These are phyloP conservation scores for Vicugna pacos DNA, from an alignment of 2,113 vertebrate genomes.

Conservation along the genomic window DNA sequence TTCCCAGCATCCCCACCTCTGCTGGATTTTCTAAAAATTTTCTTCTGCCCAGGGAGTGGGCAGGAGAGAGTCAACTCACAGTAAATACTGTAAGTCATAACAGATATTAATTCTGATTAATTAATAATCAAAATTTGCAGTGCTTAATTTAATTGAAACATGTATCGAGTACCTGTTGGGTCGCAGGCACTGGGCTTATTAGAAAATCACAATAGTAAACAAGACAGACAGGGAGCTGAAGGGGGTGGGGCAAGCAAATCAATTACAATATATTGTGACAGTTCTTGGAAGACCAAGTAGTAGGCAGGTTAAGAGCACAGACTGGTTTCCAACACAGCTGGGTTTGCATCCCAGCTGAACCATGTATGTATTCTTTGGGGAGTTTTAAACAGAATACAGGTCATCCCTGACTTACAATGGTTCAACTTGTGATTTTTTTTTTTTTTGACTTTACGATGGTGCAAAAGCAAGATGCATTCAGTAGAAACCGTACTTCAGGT, in stretches of 20 bases:
- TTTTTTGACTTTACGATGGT: background rate
- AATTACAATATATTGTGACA: background rate
- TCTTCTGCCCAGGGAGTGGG: background rate
- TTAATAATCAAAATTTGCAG: background rate
- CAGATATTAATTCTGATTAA: background rate
- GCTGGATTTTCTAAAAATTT: background rate
- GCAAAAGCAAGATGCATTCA: background rate
- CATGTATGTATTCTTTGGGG: fast-evolving
- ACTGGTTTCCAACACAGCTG: background rate
- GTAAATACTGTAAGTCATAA: background rate
- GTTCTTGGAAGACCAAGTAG: background rate
- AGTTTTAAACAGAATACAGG: background rate
- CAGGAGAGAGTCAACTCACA: background rate
- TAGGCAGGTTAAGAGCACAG: background rate
- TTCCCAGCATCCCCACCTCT: background rate
- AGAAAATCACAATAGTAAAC: background rate
- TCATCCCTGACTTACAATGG: background rate
- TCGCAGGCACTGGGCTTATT: background rate
- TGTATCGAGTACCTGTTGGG: background rate
- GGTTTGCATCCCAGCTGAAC: background rate
- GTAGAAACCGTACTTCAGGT: background rate
- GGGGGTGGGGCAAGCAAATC: background rate
- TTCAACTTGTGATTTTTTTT: background rate
- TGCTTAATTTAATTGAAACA: background rate
- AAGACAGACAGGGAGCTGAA: background rate